Percentiles rank a stretch among this genome's conserved stretches.
Conservation (phyloP, 2,888 invertebrate species). For the Conops quadrifasciatus region DNA sequence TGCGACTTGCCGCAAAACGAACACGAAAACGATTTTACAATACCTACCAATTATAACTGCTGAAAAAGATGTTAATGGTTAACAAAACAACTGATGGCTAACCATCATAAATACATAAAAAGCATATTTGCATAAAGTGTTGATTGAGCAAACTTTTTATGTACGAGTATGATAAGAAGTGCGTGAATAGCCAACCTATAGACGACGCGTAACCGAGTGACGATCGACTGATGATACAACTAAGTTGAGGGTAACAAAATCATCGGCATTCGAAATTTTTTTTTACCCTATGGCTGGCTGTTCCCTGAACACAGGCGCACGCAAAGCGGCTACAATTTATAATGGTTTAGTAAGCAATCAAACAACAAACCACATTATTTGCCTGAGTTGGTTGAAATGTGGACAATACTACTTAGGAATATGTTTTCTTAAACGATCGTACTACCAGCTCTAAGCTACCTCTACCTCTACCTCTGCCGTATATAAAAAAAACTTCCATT, state of each 20-base stretch:
- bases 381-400: too few species aligned
- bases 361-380: neutral
- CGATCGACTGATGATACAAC: too few species aligned
- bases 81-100: neutral
- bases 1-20: too few species aligned
- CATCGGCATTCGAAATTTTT: neutral
- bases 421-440: too few species aligned
- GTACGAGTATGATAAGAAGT: neutral
- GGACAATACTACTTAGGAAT: too few species aligned
- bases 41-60: too few species aligned
- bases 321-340: neutral
- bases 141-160: neutral
- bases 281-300: too few species aligned
- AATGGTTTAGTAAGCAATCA: neutral
- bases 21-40: too few species aligned
- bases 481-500: too few species aligned
- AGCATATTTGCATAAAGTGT: neutral
- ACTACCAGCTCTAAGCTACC: too few species aligned
- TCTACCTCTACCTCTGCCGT: too few species aligned
- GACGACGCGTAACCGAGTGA: neutral
- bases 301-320: neutral
- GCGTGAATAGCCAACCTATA: neutral
- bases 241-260: neutral
- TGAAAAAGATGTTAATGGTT: too few species aligned
- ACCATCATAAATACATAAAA: neutral